Evolutionary conservation across 2,113 vertebrate genomes (phyloP).

Genomic region (Eclectus roratus): DNA sequence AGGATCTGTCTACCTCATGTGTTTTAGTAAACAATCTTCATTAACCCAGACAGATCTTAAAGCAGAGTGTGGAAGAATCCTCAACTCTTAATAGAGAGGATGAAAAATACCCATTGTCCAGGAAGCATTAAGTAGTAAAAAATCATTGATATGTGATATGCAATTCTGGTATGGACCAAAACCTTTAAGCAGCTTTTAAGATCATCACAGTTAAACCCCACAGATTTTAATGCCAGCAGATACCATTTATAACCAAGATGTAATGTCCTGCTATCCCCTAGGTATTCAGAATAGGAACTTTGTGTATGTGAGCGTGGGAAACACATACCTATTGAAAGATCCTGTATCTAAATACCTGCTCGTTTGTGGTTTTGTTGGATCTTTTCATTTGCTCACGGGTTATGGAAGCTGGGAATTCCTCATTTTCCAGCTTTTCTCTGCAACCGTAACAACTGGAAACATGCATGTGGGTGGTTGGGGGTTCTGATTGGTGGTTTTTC

Average conservation of each 20-base stretch:
- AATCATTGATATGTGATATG: background rate
- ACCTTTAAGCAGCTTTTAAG: background rate
- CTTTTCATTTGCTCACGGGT: background rate
- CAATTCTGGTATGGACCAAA: background rate
- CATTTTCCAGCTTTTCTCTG: background rate
- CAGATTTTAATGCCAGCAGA: background rate
- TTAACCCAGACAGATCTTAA: background rate
- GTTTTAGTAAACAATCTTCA: background rate
- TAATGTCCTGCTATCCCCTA: background rate
- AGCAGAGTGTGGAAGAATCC: background rate
- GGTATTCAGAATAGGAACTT: background rate
- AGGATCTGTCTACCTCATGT: background rate
- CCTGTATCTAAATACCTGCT: background rate
- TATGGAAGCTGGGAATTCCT: background rate
- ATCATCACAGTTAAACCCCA: background rate
- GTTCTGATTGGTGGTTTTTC: fast-evolving
- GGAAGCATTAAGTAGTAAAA: background rate
- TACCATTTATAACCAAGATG: background rate
- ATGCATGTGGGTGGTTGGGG: fast-evolving
- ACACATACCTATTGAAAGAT: background rate
- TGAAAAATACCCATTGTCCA: background rate
- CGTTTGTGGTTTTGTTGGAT: background rate
- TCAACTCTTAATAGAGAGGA: background rate
- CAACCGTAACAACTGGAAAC: background rate
- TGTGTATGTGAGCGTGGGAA: background rate